Percentiles rank a stretch among this genome's conserved stretches.
Conservation (phyloP, 2,113 vertebrate genomes). For the Rhea americana region DNA sequence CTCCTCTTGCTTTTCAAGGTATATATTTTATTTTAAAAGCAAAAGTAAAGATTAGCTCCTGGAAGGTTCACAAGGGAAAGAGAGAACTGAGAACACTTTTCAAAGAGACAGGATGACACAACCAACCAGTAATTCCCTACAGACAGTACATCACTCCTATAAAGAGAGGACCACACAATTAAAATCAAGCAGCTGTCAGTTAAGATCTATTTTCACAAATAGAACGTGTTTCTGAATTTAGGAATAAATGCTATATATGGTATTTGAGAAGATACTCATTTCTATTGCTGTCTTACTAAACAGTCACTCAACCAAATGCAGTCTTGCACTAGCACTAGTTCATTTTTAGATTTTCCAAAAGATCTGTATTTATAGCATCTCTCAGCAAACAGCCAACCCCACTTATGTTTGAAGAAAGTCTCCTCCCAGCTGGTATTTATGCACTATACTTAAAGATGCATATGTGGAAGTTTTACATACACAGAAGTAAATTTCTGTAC, state of each 20-base stretch:
- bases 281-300: conserved; percentile 58
- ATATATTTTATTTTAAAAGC: background rate
- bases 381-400: conserved; percentile 40
- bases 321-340: conserved; percentile 58
- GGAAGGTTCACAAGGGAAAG: background rate
- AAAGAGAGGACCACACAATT: conserved; percentile 51
- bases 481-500: conserved; percentile 41
- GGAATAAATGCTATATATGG: conserved; percentile 59
- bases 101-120: conserved; percentile 19
- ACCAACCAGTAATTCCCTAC: conserved; percentile 53
- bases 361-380: conserved; percentile 52
- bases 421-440: conserved; percentile 9
- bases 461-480: conserved; percentile 20
- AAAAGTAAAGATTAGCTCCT: conserved; percentile 42
- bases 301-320: conserved; percentile 36
- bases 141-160: background rate
- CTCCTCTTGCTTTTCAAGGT: background rate
- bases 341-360: conserved; percentile 56
- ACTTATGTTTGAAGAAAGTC: conserved; percentile 52
- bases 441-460: conserved; percentile 25
- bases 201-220: conserved; percentile 54
- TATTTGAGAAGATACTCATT: conserved; percentile 61
- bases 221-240: conserved; percentile 62
- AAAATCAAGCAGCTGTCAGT: conserved; percentile 62
- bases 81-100: conserved; percentile 4